These are phyloP conservation scores for Dendropsophus ebraccatus DNA, from an alignment of 2,113 vertebrate genomes.

Conservation along the genomic window DNA sequence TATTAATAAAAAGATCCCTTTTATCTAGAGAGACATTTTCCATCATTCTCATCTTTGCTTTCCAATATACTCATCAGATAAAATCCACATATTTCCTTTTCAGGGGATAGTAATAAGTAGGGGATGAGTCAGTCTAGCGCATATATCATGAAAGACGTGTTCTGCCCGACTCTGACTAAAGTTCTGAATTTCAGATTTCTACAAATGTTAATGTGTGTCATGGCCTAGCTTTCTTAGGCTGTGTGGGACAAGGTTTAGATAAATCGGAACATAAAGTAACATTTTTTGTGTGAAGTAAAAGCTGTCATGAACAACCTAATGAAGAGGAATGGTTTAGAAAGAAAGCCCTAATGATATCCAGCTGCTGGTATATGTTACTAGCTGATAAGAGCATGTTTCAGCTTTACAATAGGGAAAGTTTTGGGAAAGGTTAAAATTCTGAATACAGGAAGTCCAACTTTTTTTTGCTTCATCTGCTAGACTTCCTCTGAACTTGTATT, in stretches of 20 bases:
- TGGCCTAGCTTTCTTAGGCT: slow-evolving; percentile 71
- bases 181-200: not conserved
- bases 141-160: slow-evolving; percentile 2
- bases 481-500: slow-evolving; percentile 71
- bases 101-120: not conserved
- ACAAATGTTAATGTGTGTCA: slow-evolving; percentile 52
- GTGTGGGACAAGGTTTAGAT: slow-evolving; percentile 84
- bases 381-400: slow-evolving; percentile 79
- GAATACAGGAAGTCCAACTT: slow-evolving; percentile 73
- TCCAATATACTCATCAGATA: slow-evolving; percentile 14
- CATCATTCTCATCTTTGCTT: not conserved
- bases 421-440: slow-evolving; percentile 76
- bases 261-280: slow-evolving; percentile 90
- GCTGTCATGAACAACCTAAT: slow-evolving; percentile 85
- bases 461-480: slow-evolving; percentile 74
- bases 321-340: slow-evolving; percentile 92
- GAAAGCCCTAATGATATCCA: slow-evolving; percentile 89
- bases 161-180: not conserved
- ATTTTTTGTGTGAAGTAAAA: slow-evolving; percentile 84
- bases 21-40: not conserved
- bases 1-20: not conserved
- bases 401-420: slow-evolving; percentile 77
- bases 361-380: slow-evolving; percentile 82
- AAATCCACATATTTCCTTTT: slow-evolving; percentile 6
- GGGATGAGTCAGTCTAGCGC: not conserved